Evolutionary conservation across 30 jellyfish, hydroid and myxozoan genomes (phyloP).

Genomic region (Cassiopea xamachana): DNA sequence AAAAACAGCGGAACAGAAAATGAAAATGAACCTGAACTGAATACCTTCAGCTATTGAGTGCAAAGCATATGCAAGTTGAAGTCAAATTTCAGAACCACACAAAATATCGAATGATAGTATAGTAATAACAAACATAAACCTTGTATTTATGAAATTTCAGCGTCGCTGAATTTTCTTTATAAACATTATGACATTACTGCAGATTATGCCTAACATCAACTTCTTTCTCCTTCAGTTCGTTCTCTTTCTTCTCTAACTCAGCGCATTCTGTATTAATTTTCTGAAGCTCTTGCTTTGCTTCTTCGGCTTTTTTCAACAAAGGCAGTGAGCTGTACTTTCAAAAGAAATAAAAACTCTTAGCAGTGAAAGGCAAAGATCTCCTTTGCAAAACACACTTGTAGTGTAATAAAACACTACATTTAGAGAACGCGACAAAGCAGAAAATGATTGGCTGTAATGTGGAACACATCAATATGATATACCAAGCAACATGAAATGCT

Average conservation of each 20-base stretch:
- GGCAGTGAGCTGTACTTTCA: neutral
- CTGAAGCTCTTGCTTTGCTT: constrained; percentile 69
- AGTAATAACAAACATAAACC: constrained; percentile 36
- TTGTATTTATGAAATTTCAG: constrained; percentile 78
- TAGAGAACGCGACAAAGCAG: too few species aligned
- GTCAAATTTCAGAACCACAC: neutral
- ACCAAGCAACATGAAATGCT: too few species aligned
- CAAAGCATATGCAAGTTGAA: neutral
- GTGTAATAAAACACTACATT: too few species aligned
- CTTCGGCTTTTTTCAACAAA: constrained; percentile 70
- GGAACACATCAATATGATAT: too few species aligned
- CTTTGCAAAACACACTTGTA: too few species aligned
- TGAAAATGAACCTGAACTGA: too few species aligned
- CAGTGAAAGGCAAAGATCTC: too few species aligned
- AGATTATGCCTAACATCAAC: constrained; percentile 85
- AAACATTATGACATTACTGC: constrained; percentile 74
- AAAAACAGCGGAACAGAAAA: too few species aligned
- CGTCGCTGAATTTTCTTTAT: constrained; percentile 72
- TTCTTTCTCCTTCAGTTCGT: constrained; percentile 81
- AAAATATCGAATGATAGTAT: too few species aligned
- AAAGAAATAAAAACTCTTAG: too few species aligned
- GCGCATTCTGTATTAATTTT: constrained; percentile 61
- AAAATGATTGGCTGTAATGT: too few species aligned
- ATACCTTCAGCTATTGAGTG: too few species aligned
- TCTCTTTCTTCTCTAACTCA: constrained; percentile 79